These are phyloP conservation scores for Lepus americanus DNA, from an alignment of 2,113 vertebrate species.

Conservation along the genomic window DNA sequence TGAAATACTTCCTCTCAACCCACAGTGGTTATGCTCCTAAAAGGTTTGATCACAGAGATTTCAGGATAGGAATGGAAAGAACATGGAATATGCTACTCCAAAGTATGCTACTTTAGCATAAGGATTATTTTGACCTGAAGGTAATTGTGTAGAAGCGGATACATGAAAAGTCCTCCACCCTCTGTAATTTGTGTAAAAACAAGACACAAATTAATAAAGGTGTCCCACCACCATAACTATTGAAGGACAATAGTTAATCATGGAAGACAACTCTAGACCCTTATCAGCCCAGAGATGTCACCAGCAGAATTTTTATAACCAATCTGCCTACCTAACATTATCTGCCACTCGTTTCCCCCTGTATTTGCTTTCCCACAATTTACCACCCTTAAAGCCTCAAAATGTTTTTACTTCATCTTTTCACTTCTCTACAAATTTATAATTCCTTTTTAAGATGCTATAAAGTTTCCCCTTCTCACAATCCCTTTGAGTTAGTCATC, in stretches of 20 bases:
- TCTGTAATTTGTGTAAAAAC: not conserved
- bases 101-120: not conserved
- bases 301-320: not conserved
- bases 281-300: not conserved
- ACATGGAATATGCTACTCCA: not conserved
- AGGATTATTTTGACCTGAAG: not conserved
- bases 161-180: not conserved
- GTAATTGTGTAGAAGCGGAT: not conserved
- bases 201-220: not conserved
- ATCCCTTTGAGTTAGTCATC: not conserved
- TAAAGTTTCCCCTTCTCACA: not conserved
- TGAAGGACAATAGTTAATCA: not conserved
- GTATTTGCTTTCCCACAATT: not conserved
- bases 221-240: not conserved
- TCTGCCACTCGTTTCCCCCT: not conserved
- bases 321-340: not conserved
- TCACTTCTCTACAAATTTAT: not conserved
- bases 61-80: not conserved
- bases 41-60: not conserved
- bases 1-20: not conserved
- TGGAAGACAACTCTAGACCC: not conserved
- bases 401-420: not conserved
- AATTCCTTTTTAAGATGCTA: not conserved
- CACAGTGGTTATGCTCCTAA: not conserved
- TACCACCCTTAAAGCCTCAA: not conserved